phyloP scores from a whole-genome alignment of 2,797 vertebrate genomes.

The Pachyuromys duprasi region DNA sequence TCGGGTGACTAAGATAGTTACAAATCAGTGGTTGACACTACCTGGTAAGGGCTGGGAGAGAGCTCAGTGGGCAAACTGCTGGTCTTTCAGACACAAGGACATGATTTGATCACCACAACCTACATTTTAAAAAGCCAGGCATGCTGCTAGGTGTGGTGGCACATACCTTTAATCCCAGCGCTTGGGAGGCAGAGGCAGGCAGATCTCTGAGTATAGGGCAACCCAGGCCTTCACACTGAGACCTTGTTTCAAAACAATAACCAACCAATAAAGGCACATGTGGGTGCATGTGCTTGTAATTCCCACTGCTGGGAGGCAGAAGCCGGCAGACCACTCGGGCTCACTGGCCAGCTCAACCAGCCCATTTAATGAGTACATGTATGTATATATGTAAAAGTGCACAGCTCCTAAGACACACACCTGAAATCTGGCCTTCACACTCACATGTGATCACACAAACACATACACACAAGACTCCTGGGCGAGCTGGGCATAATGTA shows the following conservation, averaged over 20 bases:
- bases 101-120: neutral
- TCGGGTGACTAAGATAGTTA: slow-evolving; percentile 13
- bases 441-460: neutral
- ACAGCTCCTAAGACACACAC: neutral
- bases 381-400: neutral
- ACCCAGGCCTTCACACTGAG: neutral
- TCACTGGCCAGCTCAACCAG: neutral
- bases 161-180: neutral
- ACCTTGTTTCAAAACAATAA: neutral
- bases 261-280: neutral
- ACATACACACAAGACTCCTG: neutral
- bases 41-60: neutral
- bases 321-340: neutral
- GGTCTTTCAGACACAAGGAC: neutral
- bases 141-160: neutral
- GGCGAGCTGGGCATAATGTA: neutral
- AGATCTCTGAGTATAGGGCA: neutral
- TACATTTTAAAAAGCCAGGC: neutral
- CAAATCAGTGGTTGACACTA: neutral
- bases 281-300: neutral
- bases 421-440: neutral
- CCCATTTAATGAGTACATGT: neutral
- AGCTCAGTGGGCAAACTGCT: neutral
- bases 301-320: neutral
- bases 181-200: neutral